Evolutionary conservation across 2,888 invertebrate species (phyloP).

Genomic region (Amphipyra tragopoginis): DNA sequence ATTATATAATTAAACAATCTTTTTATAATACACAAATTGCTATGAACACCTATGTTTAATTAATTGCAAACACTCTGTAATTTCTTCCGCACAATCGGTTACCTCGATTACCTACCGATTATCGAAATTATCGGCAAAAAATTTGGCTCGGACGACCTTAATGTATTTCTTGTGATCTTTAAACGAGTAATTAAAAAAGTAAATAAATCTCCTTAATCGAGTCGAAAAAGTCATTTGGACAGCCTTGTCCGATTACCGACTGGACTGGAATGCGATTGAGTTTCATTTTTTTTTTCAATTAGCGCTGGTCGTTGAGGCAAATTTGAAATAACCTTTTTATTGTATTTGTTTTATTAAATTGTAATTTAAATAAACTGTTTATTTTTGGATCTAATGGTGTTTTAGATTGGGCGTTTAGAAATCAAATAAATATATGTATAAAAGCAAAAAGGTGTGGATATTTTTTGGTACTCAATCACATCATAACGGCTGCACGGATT

Average conservation of each 20-base stretch:
- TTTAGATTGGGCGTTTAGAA: too few relatives aligned
- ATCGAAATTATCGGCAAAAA: conserved; percentile 23
- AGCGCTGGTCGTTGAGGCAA: conserved; percentile 13
- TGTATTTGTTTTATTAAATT: too few relatives aligned
- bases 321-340: conserved; percentile 18
- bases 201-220: conserved; percentile 61
- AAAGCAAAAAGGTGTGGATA: too few relatives aligned
- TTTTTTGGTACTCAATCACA: too few relatives aligned
- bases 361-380: too few relatives aligned
- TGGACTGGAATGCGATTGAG: conserved; percentile 42
- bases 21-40: background rate
- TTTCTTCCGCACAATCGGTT: conserved; percentile 20
- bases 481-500: too few relatives aligned
- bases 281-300: conserved; percentile 38
- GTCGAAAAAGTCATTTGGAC: conserved; percentile 51
- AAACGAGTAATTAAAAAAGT: conserved; percentile 57
- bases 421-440: too few relatives aligned
- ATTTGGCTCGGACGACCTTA: conserved; percentile 42
- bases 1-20: background rate
- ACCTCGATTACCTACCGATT: conserved; percentile 24
- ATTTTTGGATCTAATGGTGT: too few relatives aligned
- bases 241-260: conserved; percentile 36
- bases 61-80: conserved; percentile 1
- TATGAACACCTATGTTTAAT: background rate
- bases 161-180: conserved; percentile 53